Evolutionary conservation across 2,888 invertebrate genomes (phyloP).

Genomic region (Apodemia mormo): DNA sequence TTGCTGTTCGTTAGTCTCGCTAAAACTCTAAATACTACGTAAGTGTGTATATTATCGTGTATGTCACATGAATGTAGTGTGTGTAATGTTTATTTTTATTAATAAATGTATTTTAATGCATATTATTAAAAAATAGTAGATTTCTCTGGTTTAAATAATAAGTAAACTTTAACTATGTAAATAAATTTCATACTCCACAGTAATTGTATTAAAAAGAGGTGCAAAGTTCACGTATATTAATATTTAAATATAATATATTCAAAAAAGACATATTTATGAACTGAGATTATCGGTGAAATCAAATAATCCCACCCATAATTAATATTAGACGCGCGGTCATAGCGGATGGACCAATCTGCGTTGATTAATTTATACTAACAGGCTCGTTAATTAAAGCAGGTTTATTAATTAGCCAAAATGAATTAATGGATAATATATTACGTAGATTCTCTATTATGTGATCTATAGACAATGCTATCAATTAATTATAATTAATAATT

Average conservation of each 20-base stretch:
- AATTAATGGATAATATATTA: constrained; percentile 53
- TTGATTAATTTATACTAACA: constrained; percentile 70
- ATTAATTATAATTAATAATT: constrained; percentile 10
- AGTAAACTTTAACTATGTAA: too few relatives aligned
- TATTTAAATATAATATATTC: not conserved
- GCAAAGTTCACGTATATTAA: too few relatives aligned
- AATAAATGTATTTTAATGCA: too few relatives aligned
- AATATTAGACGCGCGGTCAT: constrained; percentile 43
- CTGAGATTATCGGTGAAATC: constrained; percentile 28
- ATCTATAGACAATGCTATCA: constrained; percentile 14
- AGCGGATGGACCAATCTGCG: constrained; percentile 53
- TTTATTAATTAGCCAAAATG: constrained; percentile 70
- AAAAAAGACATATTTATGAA: not conserved
- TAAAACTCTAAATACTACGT: too few relatives aligned
- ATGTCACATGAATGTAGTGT: too few relatives aligned
- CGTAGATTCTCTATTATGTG: constrained; percentile 22
- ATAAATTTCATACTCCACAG: too few relatives aligned
- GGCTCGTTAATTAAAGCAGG: constrained; percentile 62
- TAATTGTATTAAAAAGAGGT: too few relatives aligned
- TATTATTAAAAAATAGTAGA: too few relatives aligned
- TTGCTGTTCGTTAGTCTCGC: too few relatives aligned
- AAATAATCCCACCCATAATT: constrained; percentile 40
- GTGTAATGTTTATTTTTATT: too few relatives aligned
- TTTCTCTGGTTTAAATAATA: too few relatives aligned
- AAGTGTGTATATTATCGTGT: too few relatives aligned